These are phyloP conservation scores for Drosophila suboccidentalis DNA, from an alignment of 2,888 invertebrate genomes.

Conservation along the genomic window DNA sequence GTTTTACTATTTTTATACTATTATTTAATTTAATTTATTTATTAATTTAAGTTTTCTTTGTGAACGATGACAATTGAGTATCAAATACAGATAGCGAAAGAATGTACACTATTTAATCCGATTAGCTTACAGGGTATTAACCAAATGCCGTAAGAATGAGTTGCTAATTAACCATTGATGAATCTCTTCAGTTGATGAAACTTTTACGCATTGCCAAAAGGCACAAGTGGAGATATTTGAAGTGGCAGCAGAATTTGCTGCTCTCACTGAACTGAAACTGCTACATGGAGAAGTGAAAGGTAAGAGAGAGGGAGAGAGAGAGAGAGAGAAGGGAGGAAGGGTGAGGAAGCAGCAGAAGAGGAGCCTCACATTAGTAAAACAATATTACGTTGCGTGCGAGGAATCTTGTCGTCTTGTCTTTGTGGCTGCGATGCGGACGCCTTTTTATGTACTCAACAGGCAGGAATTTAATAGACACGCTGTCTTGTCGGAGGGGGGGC, in stretches of 20 bases:
- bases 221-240: constrained; percentile 3
- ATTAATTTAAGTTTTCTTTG: too few relatives aligned
- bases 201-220: background rate
- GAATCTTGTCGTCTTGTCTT: constrained; percentile 68
- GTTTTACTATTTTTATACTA: too few relatives aligned
- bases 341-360: too few relatives aligned
- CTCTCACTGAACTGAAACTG: background rate
- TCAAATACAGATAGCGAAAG: background rate
- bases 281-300: too few relatives aligned
- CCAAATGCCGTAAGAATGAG: background rate
- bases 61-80: background rate
- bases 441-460: constrained; percentile 36
- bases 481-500: background rate
- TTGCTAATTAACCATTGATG: constrained; percentile 12
- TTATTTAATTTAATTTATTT: too few relatives aligned
- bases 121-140: constrained; percentile 5
- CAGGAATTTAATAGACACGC: constrained; percentile 63
- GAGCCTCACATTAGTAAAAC: constrained; percentile 53
- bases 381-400: constrained; percentile 65
- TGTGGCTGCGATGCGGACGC: constrained; percentile 21
- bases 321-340: too few relatives aligned
- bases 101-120: background rate
- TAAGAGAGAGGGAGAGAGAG: background rate
- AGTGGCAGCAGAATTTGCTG: constrained; percentile 2
- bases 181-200: background rate